phyloP scores from a whole-genome alignment of 2,797 vertebrate genomes.

The Artibeus lituratus region DNA sequence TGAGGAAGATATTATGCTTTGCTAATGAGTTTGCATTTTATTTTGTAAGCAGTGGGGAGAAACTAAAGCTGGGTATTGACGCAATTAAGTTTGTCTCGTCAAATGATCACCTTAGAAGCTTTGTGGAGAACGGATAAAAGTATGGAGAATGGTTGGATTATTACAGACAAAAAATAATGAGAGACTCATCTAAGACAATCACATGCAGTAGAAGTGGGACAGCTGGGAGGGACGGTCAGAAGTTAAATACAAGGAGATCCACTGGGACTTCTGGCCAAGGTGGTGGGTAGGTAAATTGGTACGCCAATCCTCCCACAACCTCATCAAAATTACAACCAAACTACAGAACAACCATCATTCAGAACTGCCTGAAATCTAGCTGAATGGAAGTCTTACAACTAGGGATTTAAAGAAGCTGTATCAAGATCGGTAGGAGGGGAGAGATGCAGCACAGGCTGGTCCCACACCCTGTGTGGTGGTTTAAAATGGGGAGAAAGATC shows the following conservation, averaged over 20 bases:
- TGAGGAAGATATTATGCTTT: background rate
- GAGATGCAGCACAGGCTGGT: background rate
- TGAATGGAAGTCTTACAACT: background rate
- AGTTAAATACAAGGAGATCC: background rate
- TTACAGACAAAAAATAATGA: background rate
- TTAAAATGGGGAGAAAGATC: background rate
- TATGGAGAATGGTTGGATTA: background rate
- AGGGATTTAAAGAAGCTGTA: too few species aligned
- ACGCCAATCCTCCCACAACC: background rate
- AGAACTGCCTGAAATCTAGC: background rate
- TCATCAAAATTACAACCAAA: background rate
- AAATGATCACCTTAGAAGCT: background rate
- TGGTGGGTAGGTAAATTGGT: background rate
- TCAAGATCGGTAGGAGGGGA: background rate
- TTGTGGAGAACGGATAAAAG: background rate
- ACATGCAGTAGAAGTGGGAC: background rate
- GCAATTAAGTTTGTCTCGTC: background rate
- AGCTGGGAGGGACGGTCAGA: background rate
- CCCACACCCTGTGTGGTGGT: background rate
- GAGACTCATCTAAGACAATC: background rate
- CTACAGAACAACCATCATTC: background rate
- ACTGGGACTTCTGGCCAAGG: background rate
- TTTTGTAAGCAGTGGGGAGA: background rate
- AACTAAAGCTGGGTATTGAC: background rate
- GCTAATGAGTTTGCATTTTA: background rate